Evolutionary conservation across 2,797 vertebrate genomes (phyloP), one percentile per base, ranked within the genome.

Genomic region (Apogon hyalosoma): DNA sequence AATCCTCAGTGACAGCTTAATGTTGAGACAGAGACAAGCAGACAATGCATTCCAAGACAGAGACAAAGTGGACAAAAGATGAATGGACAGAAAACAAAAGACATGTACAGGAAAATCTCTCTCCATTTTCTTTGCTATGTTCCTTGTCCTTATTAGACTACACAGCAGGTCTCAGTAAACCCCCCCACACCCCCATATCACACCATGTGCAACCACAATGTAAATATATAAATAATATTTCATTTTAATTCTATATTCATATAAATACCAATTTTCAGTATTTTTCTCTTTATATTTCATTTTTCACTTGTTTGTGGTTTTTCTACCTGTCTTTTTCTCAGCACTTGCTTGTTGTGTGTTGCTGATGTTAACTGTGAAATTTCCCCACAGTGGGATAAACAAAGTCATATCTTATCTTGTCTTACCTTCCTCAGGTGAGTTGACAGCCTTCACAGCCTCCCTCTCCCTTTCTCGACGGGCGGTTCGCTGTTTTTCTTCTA

Each of bases 401-500:
- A 6, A 4, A 28, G 4, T 28, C 5, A 3, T 6, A 28, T 28
- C 24, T 28, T 28, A 28, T 28, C 6, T 28, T 28, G 0, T 57
- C 73, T 93, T 91, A 96, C 96, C 96, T 0, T 97, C 96, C 51
- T 97, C 96, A 0, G 94, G 87, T 19, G 93, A 84, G 40, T 73
- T 88, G 69, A 90, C 67, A 0, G 91, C 79, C 55, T 93, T 92
- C 58, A 92, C 76, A 0, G 95, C 93, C 40, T 97, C 96, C 0
- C 95, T 91, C 86, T 97, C 97, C 15, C 96, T 86, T 69, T 94
- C 95, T 52, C 96, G 90, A 3, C 97, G 94, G 42, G 88, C 85
- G 0, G 72, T 89, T 6, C 97, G 94, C 38, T 99, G 97, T 6
- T 98, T 98, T 83, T 99, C 97, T 86, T 98, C 97, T 4, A 98